These are phyloP conservation scores for Pristionchus mayeri DNA, from an alignment of 2,888 invertebrate species.

Conservation along the genomic window DNA sequence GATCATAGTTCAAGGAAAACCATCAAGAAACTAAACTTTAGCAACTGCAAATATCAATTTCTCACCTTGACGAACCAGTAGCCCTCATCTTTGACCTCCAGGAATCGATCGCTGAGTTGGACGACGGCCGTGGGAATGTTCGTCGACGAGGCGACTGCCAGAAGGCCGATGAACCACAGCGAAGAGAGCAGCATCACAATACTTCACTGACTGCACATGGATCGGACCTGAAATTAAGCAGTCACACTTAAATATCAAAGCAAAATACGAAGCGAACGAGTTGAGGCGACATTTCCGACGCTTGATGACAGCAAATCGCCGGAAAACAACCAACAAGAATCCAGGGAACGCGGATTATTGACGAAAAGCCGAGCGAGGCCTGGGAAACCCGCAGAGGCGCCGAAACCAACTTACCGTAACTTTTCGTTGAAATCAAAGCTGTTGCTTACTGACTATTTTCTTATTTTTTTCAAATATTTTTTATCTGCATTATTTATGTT, in stretches of 20 bases:
- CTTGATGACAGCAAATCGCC: too few relatives aligned
- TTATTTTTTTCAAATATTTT: background rate
- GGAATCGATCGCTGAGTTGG: slow-evolving; percentile 72
- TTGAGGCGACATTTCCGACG: too few relatives aligned
- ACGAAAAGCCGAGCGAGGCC: background rate
- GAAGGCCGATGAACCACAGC: background rate
- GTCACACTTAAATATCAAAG: too few relatives aligned
- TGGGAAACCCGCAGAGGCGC: background rate
- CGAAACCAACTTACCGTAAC: background rate
- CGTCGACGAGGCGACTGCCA: background rate
- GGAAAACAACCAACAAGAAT: background rate
- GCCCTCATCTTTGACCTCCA: slow-evolving; percentile 73
- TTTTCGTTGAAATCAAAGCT: background rate
- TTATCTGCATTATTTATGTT: background rate
- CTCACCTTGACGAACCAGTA: slow-evolving; percentile 74
- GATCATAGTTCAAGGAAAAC: too few relatives aligned
- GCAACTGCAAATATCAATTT: too few relatives aligned
- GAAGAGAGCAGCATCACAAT: background rate
- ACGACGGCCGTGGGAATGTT: slow-evolving; percentile 62
- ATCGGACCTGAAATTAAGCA: background rate
- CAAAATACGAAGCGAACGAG: too few relatives aligned
- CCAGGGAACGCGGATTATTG: background rate
- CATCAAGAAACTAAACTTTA: too few relatives aligned
- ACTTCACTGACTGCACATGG: background rate
- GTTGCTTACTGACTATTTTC: background rate